Conservation (phyloP, 2,113 vertebrate species). For the Aramus guarauna region DNA sequence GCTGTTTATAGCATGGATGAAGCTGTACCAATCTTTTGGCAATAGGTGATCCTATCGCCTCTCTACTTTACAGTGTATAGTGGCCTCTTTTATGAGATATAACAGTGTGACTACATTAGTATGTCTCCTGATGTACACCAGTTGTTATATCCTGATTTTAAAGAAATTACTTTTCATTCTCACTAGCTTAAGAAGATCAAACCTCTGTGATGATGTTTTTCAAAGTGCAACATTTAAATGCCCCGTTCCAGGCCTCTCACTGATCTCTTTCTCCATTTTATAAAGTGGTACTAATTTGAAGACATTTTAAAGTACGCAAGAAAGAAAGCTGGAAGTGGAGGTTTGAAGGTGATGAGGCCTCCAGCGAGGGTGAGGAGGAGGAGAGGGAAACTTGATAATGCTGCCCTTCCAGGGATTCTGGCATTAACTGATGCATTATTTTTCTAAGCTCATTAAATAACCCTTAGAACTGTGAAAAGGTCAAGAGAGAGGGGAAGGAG, state of each 20-base stretch:
- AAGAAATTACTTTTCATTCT: conserved; percentile 5
- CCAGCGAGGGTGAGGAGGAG: conserved; percentile 26
- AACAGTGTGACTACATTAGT: not conserved
- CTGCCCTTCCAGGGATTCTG: conserved; percentile 45
- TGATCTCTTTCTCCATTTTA: not conserved
- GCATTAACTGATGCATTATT: conserved; percentile 57
- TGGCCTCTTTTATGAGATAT: not conserved
- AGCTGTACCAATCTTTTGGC: not conserved
- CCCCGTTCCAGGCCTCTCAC: not conserved
- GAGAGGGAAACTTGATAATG: not conserved
- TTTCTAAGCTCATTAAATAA: conserved; percentile 62
- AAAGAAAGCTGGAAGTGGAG: not conserved
- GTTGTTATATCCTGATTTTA: not conserved
- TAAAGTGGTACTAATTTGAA: conserved; percentile 20
- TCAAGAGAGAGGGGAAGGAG: conserved; percentile 47
- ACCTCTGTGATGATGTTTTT: not conserved
- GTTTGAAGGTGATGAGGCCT: conserved; percentile 12
- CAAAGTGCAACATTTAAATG: conserved; percentile 6
- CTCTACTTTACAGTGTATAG: not conserved
- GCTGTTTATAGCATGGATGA: not conserved
- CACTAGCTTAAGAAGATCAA: not conserved
- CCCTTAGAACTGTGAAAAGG: conserved; percentile 53
- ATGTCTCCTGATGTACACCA: not conserved
- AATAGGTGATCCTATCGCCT: not conserved
- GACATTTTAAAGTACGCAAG: not conserved